Evolutionary conservation across 2,113 vertebrate species (phyloP), one percentile per base, ranked within the genome.

Genomic region (Gobiocypris rarus): DNA sequence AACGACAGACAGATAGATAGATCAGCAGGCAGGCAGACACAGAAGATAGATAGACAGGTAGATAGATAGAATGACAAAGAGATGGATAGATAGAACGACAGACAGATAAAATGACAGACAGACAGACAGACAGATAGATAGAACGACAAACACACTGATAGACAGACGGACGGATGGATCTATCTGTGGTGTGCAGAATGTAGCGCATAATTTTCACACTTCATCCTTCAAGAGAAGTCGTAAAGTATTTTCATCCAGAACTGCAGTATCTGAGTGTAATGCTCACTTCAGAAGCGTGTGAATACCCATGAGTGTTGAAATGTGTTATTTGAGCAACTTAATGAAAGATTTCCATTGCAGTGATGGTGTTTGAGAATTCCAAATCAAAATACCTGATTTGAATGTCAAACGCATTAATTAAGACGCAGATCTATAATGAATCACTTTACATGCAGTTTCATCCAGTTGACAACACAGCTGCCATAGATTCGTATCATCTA

Each of bases 401-500:
- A 94, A 95, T 88, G 89, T 75, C 92, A 92, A 93, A 89, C 92
- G 90, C 50, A 92, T 92, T 89, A 93, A 91, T 91, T 89, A 93
- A 92, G 76, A 91, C 83, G 83, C 86, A 86, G 90, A 90, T 90
- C 74, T 84, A 88, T 92, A 94, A 93, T 93, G 93, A 96, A 89
- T 91, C 89, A 91, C 95, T 94, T 91, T 90, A 81, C 65, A 82
- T 70, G 79, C 79, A 70, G 79, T 54, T 89, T 92, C 86, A 89
- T 92, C 91, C 89, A 93, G 95, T 94, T 94, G 93, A 86, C 93
- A 95, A 95, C 95, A 93, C 90, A 94, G 93, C 96, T 93, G 94
- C 87, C 95, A 95, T 92, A 93, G 94, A 93, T 93, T 86, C 93
- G 95, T 95, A 97, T 96, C 95, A 96, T 95, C 93, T 90, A 90